phyloP scores from a whole-genome alignment of 2,113 vertebrate genomes.

The Xiphorhynchus elegans region DNA sequence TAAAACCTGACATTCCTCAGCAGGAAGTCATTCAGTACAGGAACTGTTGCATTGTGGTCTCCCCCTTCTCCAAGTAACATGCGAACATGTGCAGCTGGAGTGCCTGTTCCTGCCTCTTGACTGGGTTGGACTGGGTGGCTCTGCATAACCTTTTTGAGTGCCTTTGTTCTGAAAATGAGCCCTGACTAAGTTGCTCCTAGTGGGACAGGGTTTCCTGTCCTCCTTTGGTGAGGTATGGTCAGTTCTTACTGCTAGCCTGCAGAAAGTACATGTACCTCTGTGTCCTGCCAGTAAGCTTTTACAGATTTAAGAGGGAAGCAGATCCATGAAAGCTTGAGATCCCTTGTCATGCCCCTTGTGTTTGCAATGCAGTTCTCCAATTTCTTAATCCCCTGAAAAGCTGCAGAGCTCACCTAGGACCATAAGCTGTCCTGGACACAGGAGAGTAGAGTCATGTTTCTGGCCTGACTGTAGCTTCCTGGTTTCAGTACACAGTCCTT shows the following conservation, averaged over 20 bases:
- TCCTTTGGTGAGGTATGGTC: neutral
- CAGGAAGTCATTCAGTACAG: neutral
- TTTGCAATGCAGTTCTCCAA: neutral
- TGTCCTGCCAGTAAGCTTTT: neutral
- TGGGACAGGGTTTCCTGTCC: neutral
- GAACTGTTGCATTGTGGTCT: neutral
- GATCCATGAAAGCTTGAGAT: neutral
- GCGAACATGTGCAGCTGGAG: neutral
- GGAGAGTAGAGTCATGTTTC: neutral
- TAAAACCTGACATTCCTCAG: conserved; percentile 12
- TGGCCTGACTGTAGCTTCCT: neutral
- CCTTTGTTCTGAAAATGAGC: neutral
- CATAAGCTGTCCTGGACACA: neutral
- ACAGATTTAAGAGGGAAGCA: neutral
- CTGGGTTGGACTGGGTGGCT: neutral
- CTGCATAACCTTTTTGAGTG: neutral
- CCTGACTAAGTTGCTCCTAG: neutral
- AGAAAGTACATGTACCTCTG: neutral
- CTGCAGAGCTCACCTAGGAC: neutral
- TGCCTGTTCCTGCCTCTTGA: neutral
- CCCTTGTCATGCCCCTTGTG: neutral
- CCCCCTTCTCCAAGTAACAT: neutral
- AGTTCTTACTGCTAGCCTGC: neutral
- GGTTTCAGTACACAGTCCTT: neutral
- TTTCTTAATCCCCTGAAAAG: neutral